These are phyloP conservation scores for Zonitis immaculata DNA, from an alignment of 2,888 invertebrate species.

Conservation along the genomic window DNA sequence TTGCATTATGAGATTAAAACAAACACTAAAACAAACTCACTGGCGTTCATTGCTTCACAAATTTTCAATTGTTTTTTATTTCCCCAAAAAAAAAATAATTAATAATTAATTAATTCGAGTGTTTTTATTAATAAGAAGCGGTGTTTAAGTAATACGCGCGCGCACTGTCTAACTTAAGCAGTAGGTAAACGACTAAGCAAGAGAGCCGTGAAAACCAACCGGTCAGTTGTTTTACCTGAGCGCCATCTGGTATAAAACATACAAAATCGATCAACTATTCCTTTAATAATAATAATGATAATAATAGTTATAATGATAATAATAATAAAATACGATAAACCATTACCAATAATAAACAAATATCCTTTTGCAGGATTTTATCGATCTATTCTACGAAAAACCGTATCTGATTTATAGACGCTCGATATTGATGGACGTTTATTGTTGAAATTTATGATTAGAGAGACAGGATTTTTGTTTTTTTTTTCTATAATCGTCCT, in stretches of 20 bases:
- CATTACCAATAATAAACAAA: too few species aligned
- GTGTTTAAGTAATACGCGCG: too few species aligned
- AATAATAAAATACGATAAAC: too few species aligned
- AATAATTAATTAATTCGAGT: neutral
- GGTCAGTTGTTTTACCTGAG: constrained; percentile 42
- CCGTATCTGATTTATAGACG: constrained; percentile 9
- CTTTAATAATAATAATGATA: too few species aligned
- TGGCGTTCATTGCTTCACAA: neutral
- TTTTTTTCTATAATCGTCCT: too few species aligned
- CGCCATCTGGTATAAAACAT: constrained; percentile 41
- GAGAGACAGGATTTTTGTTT: constrained; percentile 5
- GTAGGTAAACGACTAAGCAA: constrained; percentile 51
- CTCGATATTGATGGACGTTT: constrained; percentile 19
- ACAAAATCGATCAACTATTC: too few species aligned
- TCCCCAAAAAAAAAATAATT: too few species aligned
- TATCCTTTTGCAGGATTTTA: neutral
- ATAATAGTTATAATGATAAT: too few species aligned
- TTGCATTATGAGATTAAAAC: constrained; percentile 16
- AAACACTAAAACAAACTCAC: constrained; percentile 7
- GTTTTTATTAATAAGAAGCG: too few species aligned
- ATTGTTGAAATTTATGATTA: constrained; percentile 16
- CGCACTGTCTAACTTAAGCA: constrained; percentile 57
- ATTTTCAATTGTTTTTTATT: too few species aligned
- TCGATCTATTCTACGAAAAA: neutral
- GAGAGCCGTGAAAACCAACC: constrained; percentile 38